Percentiles rank a stretch among this genome's conserved stretches.
Evolutionary conservation across 2,797 vertebrate genomes (phyloP).

Genomic region (Pampus argenteus): DNA sequence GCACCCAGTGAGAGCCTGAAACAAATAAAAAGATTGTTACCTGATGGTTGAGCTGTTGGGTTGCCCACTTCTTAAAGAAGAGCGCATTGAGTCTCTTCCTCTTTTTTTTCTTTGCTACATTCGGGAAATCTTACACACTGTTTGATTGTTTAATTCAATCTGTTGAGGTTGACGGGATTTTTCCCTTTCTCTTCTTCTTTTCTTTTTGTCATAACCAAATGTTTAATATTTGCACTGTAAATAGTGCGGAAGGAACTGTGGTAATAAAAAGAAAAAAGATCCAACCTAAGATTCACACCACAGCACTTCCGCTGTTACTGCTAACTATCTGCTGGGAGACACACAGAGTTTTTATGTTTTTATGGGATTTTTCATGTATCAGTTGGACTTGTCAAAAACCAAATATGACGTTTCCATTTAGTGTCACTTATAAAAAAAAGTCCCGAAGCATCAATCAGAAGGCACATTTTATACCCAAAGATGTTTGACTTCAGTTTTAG

Average conservation of each 20-base stretch:
- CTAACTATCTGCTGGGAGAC: constrained; percentile 51
- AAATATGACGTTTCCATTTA: neutral
- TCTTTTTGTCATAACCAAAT: constrained; percentile 36
- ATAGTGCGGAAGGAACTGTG: constrained; percentile 52
- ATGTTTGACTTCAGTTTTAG: constrained; percentile 4
- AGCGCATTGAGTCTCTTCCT: constrained; percentile 8
- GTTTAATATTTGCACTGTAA: constrained; percentile 59
- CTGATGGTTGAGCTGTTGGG: constrained; percentile 56
- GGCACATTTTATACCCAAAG: too few relatives aligned
- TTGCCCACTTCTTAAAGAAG: constrained; percentile 34
- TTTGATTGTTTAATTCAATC: constrained; percentile 50
- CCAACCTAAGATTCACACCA: constrained; percentile 35
- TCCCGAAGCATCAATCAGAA: too few relatives aligned
- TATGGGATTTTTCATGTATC: neutral
- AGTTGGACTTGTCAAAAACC: neutral
- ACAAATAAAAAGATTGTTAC: constrained; percentile 71
- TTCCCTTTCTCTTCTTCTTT: neutral
- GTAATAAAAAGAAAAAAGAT: constrained; percentile 51
- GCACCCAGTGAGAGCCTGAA: constrained; percentile 56
- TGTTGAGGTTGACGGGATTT: constrained; percentile 44
- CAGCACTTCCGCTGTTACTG: constrained; percentile 35
- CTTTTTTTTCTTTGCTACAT: constrained; percentile 6
- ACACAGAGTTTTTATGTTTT: neutral
- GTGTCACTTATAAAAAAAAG: neutral
- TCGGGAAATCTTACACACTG: constrained; percentile 31